A percentile compares a stretch with the other conserved stretches of the same genome.
phyloP scores from a whole-genome alignment of 1,140 invertebrate species.

The Phocides pigmalion region DNA sequence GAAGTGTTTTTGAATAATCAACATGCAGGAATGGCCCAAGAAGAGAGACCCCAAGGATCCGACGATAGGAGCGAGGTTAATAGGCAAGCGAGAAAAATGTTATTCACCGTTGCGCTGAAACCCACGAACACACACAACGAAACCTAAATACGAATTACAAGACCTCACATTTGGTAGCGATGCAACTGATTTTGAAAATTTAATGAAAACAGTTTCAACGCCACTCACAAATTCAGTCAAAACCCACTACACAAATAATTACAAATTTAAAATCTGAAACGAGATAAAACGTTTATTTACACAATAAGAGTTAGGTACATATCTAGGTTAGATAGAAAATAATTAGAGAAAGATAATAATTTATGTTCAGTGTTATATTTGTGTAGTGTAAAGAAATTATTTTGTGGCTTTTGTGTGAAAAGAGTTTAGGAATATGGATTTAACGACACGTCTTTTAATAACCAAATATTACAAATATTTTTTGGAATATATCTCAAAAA shows the following conservation, averaged over 20 bases:
- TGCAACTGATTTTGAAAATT: conserved; percentile 42
- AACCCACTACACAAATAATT: conserved; percentile 79
- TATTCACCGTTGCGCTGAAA: conserved; percentile 76
- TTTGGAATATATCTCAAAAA: no score
- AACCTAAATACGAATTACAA: conserved; percentile 78
- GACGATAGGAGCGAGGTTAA: conserved; percentile 63
- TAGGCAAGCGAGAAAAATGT: conserved; percentile 81
- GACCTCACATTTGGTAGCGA: conserved; percentile 61
- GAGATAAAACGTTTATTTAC: conserved; percentile 81
- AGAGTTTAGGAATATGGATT: no score
- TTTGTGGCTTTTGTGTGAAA: not conserved
- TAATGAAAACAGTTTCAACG: conserved; percentile 48
- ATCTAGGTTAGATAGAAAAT: conserved; percentile 81
- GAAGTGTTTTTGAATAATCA: conserved; percentile 34
- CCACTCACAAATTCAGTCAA: conserved; percentile 70
- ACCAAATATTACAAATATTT: no score
- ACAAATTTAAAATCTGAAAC: conserved; percentile 76
- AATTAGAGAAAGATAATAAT: conserved; percentile 76
- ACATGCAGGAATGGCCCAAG: conserved; percentile 74
- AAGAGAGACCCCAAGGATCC: conserved; percentile 56
- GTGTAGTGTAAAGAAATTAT: conserved; percentile 30
- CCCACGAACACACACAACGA: conserved; percentile 79
- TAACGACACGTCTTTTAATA: no score
- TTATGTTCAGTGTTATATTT: conserved; percentile 50
- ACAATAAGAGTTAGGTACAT: conserved; percentile 78